A percentile compares a stretch with the other conserved stretches of the same genome.
phyloP scores from a whole-genome alignment of 2,888 invertebrate genomes.

The Volucella inflata region DNA sequence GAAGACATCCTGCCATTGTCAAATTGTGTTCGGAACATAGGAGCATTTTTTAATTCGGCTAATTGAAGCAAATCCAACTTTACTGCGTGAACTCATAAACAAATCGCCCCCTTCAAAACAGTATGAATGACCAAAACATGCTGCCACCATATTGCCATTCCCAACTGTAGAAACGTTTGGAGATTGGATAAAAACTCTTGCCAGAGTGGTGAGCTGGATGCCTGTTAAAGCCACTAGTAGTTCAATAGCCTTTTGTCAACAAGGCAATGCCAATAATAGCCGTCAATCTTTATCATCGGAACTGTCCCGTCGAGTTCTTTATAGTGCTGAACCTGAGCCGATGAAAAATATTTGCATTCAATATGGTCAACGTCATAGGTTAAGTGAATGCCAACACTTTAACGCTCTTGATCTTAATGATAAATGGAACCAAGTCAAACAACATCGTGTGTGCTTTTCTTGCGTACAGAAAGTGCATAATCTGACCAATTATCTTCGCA shows the following conservation, averaged over 20 bases:
- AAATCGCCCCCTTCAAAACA: slow-evolving; percentile 68
- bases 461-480: too few species aligned
- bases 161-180: too few species aligned
- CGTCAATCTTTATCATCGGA: too few species aligned
- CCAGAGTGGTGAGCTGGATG: slow-evolving; percentile 14
- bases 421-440: background rate
- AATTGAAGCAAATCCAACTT: slow-evolving; percentile 46
- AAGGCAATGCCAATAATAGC: background rate
- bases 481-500: too few species aligned
- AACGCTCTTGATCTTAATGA: slow-evolving; percentile 6
- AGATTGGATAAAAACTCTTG: background rate
- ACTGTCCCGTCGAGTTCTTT: too few species aligned
- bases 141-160: background rate
- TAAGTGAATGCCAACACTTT: slow-evolving; percentile 17
- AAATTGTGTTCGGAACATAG: too few species aligned
- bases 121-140: slow-evolving; percentile 63
- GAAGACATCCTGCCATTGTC: too few species aligned
- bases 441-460: background rate
- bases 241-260: background rate
- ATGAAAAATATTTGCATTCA: background rate
- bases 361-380: slow-evolving; percentile 1
- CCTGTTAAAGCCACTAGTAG: background rate
- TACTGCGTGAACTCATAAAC: slow-evolving; percentile 51
- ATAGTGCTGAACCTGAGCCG: too few species aligned
- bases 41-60: slow-evolving; percentile 17